Evolutionary conservation across 2,113 vertebrate species (phyloP).

Genomic region (Symphodus melops): DNA sequence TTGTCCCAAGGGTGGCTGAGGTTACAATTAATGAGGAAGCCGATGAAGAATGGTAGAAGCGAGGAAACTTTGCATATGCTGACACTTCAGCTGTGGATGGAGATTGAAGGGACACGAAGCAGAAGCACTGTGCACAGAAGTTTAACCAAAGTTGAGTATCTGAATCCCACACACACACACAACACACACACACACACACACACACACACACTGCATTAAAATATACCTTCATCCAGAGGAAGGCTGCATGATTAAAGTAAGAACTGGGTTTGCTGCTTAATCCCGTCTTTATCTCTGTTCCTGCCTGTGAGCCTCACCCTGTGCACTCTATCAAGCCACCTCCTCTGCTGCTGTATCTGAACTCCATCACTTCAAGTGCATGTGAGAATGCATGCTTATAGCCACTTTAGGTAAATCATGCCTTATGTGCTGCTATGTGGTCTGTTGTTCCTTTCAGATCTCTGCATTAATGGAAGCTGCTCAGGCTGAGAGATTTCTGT

Average conservation of each 20-base stretch:
- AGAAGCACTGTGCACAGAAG: constrained; percentile 36
- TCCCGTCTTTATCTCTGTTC: constrained; percentile 9
- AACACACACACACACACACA: constrained; percentile 1
- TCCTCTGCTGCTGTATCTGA: constrained; percentile 25
- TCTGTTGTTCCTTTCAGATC: constrained; percentile 24
- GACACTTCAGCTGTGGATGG: background rate
- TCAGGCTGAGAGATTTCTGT: constrained; percentile 13
- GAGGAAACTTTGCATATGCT: background rate
- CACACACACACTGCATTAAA: background rate
- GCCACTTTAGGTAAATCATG: constrained; percentile 49
- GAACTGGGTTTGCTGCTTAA: constrained; percentile 26
- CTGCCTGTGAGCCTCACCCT: constrained; percentile 23
- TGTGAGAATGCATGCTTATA: constrained; percentile 42
- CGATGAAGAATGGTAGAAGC: constrained; percentile 7
- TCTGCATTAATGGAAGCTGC: constrained; percentile 44
- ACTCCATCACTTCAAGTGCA: constrained; percentile 50
- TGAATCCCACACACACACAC: constrained; percentile 36
- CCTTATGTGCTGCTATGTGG: background rate
- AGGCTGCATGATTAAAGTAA: constrained; percentile 53
- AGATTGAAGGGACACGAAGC: background rate
- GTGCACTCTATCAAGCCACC: constrained; percentile 52
- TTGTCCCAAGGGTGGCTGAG: constrained; percentile 3
- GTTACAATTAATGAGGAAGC: constrained; percentile 28
- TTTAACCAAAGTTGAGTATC: constrained; percentile 63
- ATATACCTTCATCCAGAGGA: constrained; percentile 1